A percentile compares a stretch with the other conserved stretches of the same genome.
Conservation (phyloP, 1,140 invertebrate genomes). For the Papilio xuthus region DNA sequence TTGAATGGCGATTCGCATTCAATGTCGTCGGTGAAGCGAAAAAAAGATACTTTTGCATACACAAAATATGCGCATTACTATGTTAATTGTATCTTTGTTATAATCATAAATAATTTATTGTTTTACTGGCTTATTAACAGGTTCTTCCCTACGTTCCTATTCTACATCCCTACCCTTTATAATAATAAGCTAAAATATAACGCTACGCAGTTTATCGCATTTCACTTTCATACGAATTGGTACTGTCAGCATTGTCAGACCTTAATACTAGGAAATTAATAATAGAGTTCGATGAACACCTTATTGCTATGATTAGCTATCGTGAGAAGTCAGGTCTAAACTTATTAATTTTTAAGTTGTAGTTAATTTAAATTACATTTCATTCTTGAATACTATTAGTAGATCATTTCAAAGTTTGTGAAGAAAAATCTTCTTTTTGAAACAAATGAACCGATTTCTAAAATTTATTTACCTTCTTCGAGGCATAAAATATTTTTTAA, state of each 20-base stretch:
- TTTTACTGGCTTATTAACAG: neutral
- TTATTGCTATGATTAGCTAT: neutral
- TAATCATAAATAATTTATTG: neutral
- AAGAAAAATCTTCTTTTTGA: too few relatives aligned
- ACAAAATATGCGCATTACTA: conserved; percentile 2
- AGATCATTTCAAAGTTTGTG: too few relatives aligned
- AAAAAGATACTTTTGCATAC: conserved; percentile 1
- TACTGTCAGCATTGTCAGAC: neutral
- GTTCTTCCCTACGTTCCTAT: neutral
- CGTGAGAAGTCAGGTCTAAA: neutral
- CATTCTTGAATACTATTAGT: neutral
- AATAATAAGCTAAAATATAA: neutral
- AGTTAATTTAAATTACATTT: too few relatives aligned
- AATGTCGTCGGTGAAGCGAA: conserved; percentile 5
- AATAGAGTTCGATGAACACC: neutral
- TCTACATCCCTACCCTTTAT: neutral
- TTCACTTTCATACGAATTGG: neutral
- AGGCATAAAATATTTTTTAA: too few relatives aligned
- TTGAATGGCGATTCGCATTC: conserved; percentile 26
- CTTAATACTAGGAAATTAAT: conserved; percentile 1
- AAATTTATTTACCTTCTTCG: too few relatives aligned
- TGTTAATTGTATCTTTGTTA: neutral
- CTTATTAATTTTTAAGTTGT: neutral
- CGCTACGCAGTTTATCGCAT: neutral
- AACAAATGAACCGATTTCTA: too few relatives aligned